Evolutionary conservation across 2,888 invertebrate species (phyloP), one percentile per base, ranked within the genome.

Genomic region (Spilosoma lubricipeda): DNA sequence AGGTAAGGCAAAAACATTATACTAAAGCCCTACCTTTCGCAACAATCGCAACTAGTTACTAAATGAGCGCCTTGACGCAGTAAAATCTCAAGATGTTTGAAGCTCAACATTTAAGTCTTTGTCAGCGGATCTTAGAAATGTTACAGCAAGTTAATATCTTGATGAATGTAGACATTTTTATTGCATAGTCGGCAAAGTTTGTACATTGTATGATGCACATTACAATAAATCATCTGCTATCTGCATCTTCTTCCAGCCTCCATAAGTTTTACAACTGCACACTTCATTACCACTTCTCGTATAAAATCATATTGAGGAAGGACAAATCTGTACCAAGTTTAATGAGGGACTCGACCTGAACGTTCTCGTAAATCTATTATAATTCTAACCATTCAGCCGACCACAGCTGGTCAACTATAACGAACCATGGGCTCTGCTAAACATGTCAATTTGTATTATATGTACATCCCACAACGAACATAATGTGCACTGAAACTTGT

Each of bases 321-420:
- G 70, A 74, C 78, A 78, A 70, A 75, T 69, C 71, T 67, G 48
- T 67, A 75, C 20, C 56, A 23, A 70, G 75, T 78, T 74, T 79
- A 83, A 82, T 82, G 74, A 78, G 71, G 45, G 72, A 70, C 84
- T 73, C 63, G 71, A 78, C 78, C 73, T 75, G 72, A 76, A 74
- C 74, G 66, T 66, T 77, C 78, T 79, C 80, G 81, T 84, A 82
- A 87, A 83, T 78, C 87, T 79, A 85, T 86, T 87, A 87, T 81
- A 84, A 84, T 75, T 76, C 70, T 74, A 66, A 70, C 77, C 71
- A 79, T 77, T 78, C 63, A 67, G 75, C 74, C 72, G 79, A 76
- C 52, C 83, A 71, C 86, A 88, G 82, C 83, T 82, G 86, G 72
- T 67, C 79, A 73, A 77, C 73, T 79, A 80, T 81, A 82, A 87